phyloP scores from a whole-genome alignment of 2,113 vertebrate genomes.

The Strix aluco region DNA sequence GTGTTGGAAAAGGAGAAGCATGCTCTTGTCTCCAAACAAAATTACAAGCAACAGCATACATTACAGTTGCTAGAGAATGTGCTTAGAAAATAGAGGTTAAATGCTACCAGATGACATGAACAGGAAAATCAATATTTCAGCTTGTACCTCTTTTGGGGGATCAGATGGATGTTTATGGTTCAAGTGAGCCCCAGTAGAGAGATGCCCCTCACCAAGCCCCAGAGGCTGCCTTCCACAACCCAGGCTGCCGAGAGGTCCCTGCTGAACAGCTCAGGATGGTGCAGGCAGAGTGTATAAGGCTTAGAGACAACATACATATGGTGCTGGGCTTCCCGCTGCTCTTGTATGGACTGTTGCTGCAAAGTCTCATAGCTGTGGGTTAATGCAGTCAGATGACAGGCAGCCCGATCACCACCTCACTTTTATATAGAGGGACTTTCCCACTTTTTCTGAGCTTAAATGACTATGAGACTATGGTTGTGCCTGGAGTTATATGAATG shows the following conservation, averaged over 20 bases:
- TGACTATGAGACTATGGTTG: neutral
- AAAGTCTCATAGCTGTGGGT: no score
- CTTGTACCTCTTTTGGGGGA: neutral
- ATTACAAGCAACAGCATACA: neutral
- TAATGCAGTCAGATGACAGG: neutral
- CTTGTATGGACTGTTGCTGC: neutral
- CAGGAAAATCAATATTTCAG: neutral
- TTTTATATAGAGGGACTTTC: neutral
- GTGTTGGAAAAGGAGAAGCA: neutral
- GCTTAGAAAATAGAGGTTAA: neutral
- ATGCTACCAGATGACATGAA: neutral
- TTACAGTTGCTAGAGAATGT: neutral
- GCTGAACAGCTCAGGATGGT: neutral
- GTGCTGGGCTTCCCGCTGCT: neutral
- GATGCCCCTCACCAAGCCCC: neutral
- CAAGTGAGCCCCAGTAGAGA: neutral
- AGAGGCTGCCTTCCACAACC: neutral
- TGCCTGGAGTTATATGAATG: neutral
- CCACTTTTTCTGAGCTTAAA: neutral
- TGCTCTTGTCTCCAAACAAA: neutral
- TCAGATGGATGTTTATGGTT: neutral
- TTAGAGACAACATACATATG: rapidly evolving
- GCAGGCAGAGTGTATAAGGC: rapidly evolving
- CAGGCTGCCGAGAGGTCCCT: neutral
- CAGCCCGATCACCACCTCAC: neutral